These are phyloP conservation scores for Arizona elegans DNA, from an alignment of 2,113 vertebrate species.

Conservation along the genomic window DNA sequence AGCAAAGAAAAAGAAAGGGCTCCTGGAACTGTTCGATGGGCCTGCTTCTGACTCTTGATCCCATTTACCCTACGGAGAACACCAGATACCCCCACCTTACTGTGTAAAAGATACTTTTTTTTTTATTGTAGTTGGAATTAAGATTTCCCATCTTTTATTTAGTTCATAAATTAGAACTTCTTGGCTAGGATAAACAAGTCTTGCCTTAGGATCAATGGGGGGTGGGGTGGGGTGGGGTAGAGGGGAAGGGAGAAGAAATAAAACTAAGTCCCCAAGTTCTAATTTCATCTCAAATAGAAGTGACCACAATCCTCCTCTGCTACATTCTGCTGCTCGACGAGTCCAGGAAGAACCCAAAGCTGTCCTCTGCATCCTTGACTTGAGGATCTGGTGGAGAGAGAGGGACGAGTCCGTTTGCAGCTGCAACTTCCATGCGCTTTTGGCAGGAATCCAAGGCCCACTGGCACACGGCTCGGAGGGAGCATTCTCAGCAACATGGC, in stretches of 20 bases:
- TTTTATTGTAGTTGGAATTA: slow-evolving; percentile 54
- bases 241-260: slow-evolving; percentile 35
- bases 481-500: slow-evolving; percentile 8
- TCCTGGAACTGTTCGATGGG: neutral
- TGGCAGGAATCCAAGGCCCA: neutral
- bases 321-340: slow-evolving; percentile 1
- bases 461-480: slow-evolving; percentile 17
- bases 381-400: slow-evolving; percentile 9
- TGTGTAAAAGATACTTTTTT: slow-evolving; percentile 56
- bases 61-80: neutral
- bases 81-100: slow-evolving; percentile 26
- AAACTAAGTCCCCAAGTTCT: slow-evolving; percentile 26
- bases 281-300: slow-evolving; percentile 38
- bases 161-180: slow-evolving; percentile 66
- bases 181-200: slow-evolving; percentile 45
- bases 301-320: slow-evolving; percentile 41
- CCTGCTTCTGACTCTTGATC: neutral
- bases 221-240: too few relatives aligned
- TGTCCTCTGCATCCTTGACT: slow-evolving; percentile 9
- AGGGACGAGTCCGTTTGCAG: slow-evolving; percentile 26
- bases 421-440: slow-evolving; percentile 18
- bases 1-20: neutral
- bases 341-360: slow-evolving; percentile 33
- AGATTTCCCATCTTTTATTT: slow-evolving; percentile 32
- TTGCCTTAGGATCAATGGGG: slow-evolving; percentile 46